phyloP scores from a whole-genome alignment of 2,113 vertebrate genomes.

The Zapus hudsonius region DNA sequence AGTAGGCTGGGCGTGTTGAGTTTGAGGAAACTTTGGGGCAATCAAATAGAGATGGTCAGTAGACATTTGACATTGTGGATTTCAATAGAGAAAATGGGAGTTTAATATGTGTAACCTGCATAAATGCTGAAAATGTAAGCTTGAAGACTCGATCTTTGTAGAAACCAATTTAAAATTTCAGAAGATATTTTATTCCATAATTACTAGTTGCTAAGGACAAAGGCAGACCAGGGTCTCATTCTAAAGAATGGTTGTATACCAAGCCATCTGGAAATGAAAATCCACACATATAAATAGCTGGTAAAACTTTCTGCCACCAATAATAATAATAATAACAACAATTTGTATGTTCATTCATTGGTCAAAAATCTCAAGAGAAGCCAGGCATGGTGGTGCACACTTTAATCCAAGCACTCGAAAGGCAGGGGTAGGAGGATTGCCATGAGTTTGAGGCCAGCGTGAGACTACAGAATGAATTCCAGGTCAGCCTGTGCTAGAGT shows the following conservation, averaged over 20 bases:
- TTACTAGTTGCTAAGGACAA: not conserved
- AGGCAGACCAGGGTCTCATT: not conserved
- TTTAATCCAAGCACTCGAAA: too few species aligned
- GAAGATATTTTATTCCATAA: not conserved
- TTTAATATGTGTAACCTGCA: not conserved
- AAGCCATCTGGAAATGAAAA: constrained; percentile 26
- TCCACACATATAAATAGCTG: not conserved
- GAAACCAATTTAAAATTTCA: not conserved
- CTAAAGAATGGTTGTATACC: not conserved
- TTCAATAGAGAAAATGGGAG: not conserved
- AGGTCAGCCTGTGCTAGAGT: too few species aligned
- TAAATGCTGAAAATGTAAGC: constrained; percentile 32
- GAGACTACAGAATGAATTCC: too few species aligned
- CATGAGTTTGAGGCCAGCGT: too few species aligned
- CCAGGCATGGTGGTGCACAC: too few species aligned
- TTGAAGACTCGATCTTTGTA: constrained; percentile 4
- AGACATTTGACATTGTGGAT: not conserved
- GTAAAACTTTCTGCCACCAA: not conserved
- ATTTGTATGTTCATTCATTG: not conserved
- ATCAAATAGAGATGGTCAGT: not conserved
- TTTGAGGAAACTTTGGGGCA: not conserved
- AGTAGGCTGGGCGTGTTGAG: not conserved
- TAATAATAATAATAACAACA: not conserved
- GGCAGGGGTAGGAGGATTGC: too few species aligned
- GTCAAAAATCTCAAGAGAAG: not conserved